Percentiles rank a stretch among this genome's conserved stretches.
Conservation (phyloP, 2,797 vertebrate species). For the Falco concolor region DNA sequence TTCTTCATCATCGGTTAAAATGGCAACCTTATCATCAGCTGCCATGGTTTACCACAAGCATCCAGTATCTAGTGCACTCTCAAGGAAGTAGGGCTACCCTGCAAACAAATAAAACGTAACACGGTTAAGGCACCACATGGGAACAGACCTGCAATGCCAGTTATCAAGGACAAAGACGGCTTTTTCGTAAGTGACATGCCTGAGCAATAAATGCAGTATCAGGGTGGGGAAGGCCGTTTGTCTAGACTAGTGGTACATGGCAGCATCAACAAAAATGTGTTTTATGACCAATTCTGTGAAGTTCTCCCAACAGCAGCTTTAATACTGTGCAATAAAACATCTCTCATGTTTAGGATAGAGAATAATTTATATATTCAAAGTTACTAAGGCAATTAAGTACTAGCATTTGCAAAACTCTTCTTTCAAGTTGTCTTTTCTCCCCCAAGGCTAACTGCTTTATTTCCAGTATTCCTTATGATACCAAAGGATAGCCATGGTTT, state of each 20-base stretch:
- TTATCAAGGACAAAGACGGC: background rate
- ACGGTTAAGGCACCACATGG: background rate
- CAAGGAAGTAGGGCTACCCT: conserved; percentile 52
- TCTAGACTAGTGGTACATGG: background rate
- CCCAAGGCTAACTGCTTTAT: background rate
- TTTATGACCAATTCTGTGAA: background rate
- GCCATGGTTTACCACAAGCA: conserved; percentile 79
- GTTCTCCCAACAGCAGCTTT: background rate
- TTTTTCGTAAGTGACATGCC: background rate
- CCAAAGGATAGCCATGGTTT: background rate
- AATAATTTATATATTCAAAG: background rate
- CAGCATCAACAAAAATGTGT: background rate
- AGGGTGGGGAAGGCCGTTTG: background rate
- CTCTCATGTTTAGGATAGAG: background rate
- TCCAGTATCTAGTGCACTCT: background rate
- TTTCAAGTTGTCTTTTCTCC: background rate
- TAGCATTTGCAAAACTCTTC: background rate
- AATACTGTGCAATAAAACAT: background rate
- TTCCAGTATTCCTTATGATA: background rate
- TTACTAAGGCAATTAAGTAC: background rate
- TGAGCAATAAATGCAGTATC: background rate
- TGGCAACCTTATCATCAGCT: conserved; percentile 90
- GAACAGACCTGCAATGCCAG: background rate
- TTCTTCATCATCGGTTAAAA: conserved; percentile 94
- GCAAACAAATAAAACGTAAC: background rate